Percentiles rank a stretch among this genome's conserved stretches.
Evolutionary conservation across 1,140 invertebrate species (phyloP).

Genomic region (Papilio helenus): DNA sequence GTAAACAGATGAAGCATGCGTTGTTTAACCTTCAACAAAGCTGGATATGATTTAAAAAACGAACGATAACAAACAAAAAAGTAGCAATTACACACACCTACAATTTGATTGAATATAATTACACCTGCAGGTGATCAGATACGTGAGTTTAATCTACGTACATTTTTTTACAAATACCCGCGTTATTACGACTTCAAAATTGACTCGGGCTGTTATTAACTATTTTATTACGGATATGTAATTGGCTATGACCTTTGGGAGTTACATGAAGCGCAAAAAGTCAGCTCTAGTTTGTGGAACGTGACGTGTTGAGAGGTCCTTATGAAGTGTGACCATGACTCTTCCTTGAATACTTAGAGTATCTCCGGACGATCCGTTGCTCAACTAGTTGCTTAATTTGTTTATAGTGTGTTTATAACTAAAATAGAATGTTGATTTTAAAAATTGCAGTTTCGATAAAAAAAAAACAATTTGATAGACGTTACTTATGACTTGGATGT

Average conservation of each 20-base stretch:
- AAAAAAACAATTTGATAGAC: too few species aligned
- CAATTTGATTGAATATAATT: conserved; percentile 26
- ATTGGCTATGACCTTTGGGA: conserved; percentile 21
- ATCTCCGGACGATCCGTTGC: background rate
- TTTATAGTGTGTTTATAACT: background rate
- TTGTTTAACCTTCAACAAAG: conserved; percentile 25
- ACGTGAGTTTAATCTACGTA: background rate
- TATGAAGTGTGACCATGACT: background rate
- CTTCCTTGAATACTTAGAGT: background rate
- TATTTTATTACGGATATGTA: conserved; percentile 23
- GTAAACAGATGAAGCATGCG: conserved; percentile 4
- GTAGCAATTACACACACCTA: conserved; percentile 24
- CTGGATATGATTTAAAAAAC: conserved; percentile 14
- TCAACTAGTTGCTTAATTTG: background rate
- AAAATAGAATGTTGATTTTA: too few species aligned
- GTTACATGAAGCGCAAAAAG: conserved; percentile 4
- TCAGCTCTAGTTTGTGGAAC: background rate
- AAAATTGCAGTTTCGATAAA: too few species aligned
- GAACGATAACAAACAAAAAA: conserved; percentile 20
- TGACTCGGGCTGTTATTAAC: conserved; percentile 24
- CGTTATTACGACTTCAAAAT: conserved; percentile 21
- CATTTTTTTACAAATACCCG: conserved; percentile 22
- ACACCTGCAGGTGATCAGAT: conserved; percentile 7
- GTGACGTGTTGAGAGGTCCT: conserved; percentile 16
- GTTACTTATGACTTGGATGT: too few species aligned